These are phyloP conservation scores for Crotalus helleri DNA, from an alignment of 2,113 vertebrate species.

Conservation along the genomic window DNA sequence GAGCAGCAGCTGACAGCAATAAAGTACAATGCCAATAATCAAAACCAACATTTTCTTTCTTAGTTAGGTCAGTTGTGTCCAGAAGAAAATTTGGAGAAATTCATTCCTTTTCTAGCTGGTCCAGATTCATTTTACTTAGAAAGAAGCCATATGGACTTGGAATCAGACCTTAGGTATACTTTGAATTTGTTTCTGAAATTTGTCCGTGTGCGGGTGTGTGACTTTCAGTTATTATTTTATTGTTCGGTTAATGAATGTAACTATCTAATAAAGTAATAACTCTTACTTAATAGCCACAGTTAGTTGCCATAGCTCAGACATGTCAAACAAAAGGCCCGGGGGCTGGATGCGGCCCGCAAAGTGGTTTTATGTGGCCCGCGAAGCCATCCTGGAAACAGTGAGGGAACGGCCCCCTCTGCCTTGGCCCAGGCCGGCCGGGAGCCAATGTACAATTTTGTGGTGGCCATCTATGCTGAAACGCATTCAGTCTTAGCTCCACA, in stretches of 20 bases:
- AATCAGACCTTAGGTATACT: slow-evolving; percentile 77
- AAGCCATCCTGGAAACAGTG: no score
- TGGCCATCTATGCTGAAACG: no score
- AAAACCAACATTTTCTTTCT: background rate
- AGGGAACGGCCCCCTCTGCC: no score
- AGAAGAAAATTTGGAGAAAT: slow-evolving; percentile 79
- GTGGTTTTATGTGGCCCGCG: no score
- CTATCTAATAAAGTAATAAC: background rate
- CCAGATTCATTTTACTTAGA: slow-evolving; percentile 76
- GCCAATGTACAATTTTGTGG: no score
- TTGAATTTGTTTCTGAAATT: background rate
- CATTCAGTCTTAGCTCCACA: no score
- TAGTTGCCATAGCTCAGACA: no score
- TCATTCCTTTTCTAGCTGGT: slow-evolving; percentile 74
- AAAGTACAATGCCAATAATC: background rate
- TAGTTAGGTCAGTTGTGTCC: slow-evolving; percentile 78
- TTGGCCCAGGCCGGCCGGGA: no score
- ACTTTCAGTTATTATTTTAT: background rate
- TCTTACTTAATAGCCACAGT: background rate
- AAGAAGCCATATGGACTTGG: slow-evolving; percentile 75
- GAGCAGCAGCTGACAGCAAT: background rate
- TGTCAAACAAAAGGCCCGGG: no score
- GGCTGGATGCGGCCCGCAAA: no score
- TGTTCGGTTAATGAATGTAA: background rate
- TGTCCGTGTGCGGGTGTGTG: background rate